phyloP scores from a whole-genome alignment of 2,113 vertebrate genomes.

The Calypte anna region DNA sequence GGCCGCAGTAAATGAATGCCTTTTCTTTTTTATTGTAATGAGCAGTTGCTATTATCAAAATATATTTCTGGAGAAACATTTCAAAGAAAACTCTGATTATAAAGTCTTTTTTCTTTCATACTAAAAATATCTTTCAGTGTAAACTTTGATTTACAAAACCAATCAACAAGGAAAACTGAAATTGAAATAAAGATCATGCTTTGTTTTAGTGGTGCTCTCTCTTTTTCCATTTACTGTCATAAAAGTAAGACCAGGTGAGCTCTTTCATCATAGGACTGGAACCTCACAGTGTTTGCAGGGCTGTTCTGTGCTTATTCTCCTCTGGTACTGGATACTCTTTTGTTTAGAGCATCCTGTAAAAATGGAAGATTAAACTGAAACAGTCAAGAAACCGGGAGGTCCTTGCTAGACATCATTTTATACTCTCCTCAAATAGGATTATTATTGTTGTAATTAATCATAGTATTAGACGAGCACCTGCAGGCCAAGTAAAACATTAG shows the following conservation, averaged over 20 bases:
- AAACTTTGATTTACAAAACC: conserved; percentile 34
- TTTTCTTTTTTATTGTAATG: conserved; percentile 59
- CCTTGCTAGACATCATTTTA: background rate
- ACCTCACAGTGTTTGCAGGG: background rate
- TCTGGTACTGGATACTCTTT: background rate
- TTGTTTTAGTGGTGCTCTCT: background rate
- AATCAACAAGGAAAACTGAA: conserved; percentile 7
- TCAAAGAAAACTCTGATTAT: conserved; percentile 53
- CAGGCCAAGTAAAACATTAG: background rate
- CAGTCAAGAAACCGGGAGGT: background rate
- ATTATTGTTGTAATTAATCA: background rate
- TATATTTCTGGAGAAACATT: conserved; percentile 56
- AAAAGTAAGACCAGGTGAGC: background rate
- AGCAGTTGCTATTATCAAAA: conserved; percentile 68
- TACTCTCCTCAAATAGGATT: background rate
- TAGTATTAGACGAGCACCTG: background rate
- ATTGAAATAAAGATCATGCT: conserved; percentile 19
- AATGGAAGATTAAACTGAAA: background rate
- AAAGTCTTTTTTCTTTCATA: conserved; percentile 15
- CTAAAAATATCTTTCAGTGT: conserved; percentile 43
- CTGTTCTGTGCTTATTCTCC: background rate
- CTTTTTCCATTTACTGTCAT: background rate
- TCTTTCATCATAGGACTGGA: background rate
- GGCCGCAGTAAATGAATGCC: conserved; percentile 68
- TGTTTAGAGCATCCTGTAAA: background rate